These are phyloP conservation scores for Sycophila texana DNA, from an alignment of 2,888 invertebrate species.

Conservation along the genomic window DNA sequence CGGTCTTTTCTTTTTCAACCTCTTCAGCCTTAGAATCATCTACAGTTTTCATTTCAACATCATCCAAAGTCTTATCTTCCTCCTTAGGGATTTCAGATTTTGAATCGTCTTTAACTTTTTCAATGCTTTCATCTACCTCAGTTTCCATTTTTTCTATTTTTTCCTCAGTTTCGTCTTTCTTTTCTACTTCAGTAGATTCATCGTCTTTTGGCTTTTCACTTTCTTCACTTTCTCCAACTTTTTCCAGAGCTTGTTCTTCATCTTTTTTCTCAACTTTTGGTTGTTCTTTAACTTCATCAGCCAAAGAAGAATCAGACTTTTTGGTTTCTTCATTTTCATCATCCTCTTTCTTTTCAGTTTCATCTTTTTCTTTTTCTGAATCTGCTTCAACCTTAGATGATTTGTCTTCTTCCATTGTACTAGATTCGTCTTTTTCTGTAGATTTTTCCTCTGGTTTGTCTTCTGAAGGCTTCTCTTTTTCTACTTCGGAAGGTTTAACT, in stretches of 20 bases:
- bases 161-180: conserved; percentile 59
- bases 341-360: conserved; percentile 57
- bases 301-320: conserved; percentile 53
- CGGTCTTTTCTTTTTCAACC: conserved; percentile 9
- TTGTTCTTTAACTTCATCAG: conserved; percentile 51
- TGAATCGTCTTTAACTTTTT: conserved; percentile 55
- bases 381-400: conserved; percentile 45
- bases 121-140: conserved; percentile 56
- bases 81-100: conserved; percentile 49
- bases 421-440: conserved; percentile 24
- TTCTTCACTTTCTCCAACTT: conserved; percentile 22
- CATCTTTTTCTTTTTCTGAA: conserved; percentile 35
- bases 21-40: conserved; percentile 13
- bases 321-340: conserved; percentile 20
- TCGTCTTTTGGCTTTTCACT: conserved; percentile 54
- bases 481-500: conserved; percentile 63
- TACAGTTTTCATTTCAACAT: conserved; percentile 4
- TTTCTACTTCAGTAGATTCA: conserved; percentile 54
- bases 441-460: conserved; percentile 42
- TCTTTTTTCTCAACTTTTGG: conserved; percentile 59
- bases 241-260: conserved; percentile 19
- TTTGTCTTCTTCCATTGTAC: conserved; percentile 53
- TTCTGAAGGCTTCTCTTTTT: conserved; percentile 39
- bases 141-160: conserved; percentile 54
- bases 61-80: conserved; percentile 47